Base-by-base conservation (phyloP, 2,888 invertebrate genomes). In the Agrochola lota region DNA sequence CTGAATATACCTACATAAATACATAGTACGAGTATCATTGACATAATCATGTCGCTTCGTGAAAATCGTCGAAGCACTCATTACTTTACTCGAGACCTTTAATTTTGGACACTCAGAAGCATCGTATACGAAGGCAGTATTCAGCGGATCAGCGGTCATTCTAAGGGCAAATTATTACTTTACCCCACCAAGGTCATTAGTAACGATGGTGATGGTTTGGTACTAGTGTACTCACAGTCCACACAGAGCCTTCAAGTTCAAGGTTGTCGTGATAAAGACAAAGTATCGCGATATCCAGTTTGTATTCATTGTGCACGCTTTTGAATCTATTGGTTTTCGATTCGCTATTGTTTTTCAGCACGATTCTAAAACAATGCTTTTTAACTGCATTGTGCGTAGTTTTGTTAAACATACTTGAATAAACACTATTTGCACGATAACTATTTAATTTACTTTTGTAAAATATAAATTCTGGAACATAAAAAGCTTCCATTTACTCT, bases 161-260 rank as follows among this genome's bases (percentile, higher is more conserved):
- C 59, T 83, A 60, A 83, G 71, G 86, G 60, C 55, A 69, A 64
- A 15, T 69, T 59, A 63, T 64, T 85, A 69, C 60, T 55, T 62
- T 62, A 20, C 67, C 55, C 60, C 15, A 30, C 40, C 73, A 86
- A 83, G 83, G 83, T 78, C 63, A 64, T 67, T 62, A 26, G 84
- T 84, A 49, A 23, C 80, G 70, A 86, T 84, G 67, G 84, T 67
- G 72, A 80, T 60, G n/a, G 30, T 70, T 55, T 67, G 35, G 35
- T 73, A 68, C 78, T 71, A 52, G 11, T 59, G 62, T 78, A 79
- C 20, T 35, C n/a, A 35, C 62, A 60, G 26, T 40, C 59, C 76
- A 81, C 81, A 71, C 40, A 69, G 20, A 23, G 23, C 66, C 40
- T 40, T 26, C 64, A 63, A 75, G 86, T 86, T 86, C 84, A 86